Evolutionary conservation across 2,797 vertebrate genomes (phyloP), one percentile per base, ranked within the genome.

Genomic region (Sparidentex hasta): DNA sequence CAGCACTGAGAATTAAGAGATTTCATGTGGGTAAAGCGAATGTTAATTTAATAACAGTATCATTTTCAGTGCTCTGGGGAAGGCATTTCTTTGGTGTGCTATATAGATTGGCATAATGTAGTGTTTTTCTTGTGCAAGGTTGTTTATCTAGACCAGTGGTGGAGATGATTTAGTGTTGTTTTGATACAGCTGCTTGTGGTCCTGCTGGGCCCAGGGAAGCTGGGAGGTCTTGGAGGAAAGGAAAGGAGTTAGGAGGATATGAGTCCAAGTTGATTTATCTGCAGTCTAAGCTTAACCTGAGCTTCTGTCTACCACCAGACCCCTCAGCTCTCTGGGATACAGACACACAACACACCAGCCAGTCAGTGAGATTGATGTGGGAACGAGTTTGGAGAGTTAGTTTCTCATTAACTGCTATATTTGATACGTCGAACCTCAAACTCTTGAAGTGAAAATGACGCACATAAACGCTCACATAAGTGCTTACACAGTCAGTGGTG

Each of bases 111-210:
- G 38, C 65, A 62, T 65, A 55, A 59, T 69, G 23, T 47, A 47
- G 11, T 71, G 56, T 67, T 80, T 68, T 67, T 85, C 38, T 76
- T 76, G 57, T 43, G 54, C 48, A 46, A 67, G 62, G 71, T 80
- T 85, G 79, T 87, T 91, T 87, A 77, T 90, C 33, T 74, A 75
- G 74, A 83, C 63, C 71, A 69, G 83, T 23, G 47, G 71, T 81
- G 65, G 59, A 63, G 72, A 69, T 82, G 87, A 90, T 92, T 88
- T 91, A 84, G 52, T 90, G 73, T 78, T 80, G 73, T 89, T 88
- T 85, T 83, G 81, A 59, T 87, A 71, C 73, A 81, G 76, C 76
- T 56, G 74, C 78, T 86, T 71, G 77, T 78, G 74, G 59, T 81
- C 81, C 77, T 75, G 74, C 81, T 74, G 81, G 63, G 69, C 72